Conservation (phyloP, 2,888 invertebrate species). For the Caenorhabditis sinica region DNA sequence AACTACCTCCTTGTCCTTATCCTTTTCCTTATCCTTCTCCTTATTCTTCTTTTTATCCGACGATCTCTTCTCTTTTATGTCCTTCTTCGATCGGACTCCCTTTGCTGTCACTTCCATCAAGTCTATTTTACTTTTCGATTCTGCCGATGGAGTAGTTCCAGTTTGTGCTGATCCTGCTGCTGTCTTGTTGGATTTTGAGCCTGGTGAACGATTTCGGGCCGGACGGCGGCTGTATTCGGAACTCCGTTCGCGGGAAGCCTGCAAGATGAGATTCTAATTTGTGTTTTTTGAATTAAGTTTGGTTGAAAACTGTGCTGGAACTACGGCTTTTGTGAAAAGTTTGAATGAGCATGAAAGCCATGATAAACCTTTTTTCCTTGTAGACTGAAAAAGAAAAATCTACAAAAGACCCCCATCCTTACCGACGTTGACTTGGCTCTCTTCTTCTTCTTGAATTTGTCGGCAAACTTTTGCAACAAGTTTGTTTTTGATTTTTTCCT, state of each 20-base stretch:
- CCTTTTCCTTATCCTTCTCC: slow-evolving; percentile 24
- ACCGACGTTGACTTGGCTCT: slow-evolving; percentile 24
- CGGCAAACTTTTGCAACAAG: slow-evolving; percentile 51
- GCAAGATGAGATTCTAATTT: not conserved
- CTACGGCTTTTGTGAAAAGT: too few species aligned
- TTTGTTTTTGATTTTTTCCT: slow-evolving; percentile 53
- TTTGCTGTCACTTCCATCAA: slow-evolving; percentile 48
- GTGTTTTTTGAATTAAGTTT: too few species aligned
- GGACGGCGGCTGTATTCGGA: slow-evolving; percentile 13
- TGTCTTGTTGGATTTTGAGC: slow-evolving; percentile 15
- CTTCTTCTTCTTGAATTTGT: slow-evolving; percentile 52
- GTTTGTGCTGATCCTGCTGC: not conserved
- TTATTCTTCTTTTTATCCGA: slow-evolving; percentile 1
- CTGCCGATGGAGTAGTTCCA: not conserved
- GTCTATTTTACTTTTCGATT: slow-evolving; percentile 22
- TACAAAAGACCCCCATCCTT: not conserved
- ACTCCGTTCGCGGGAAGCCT: slow-evolving; percentile 32
- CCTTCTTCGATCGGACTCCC: not conserved
- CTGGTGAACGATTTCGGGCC: slow-evolving; percentile 12
- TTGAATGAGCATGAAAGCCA: too few species aligned
- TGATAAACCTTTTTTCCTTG: too few species aligned
- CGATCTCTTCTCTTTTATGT: not conserved
- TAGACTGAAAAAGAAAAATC: too few species aligned
- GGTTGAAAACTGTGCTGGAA: too few species aligned
- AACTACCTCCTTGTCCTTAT: not conserved